Conservation (phyloP, 2,113 vertebrate genomes). For the Stigmatopora argus region DNA sequence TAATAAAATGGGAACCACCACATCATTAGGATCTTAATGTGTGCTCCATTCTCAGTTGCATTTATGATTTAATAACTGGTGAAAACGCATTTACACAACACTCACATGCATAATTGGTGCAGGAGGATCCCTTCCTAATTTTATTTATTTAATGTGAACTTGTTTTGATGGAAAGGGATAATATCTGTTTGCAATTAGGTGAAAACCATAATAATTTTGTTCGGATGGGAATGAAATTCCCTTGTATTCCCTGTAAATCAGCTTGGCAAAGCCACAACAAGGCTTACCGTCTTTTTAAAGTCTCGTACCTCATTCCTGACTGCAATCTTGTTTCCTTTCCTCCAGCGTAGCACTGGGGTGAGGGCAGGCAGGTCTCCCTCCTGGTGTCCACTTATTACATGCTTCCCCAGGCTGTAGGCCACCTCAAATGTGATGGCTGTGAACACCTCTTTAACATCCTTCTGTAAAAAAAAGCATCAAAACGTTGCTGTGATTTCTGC, state of each 20-base stretch:
- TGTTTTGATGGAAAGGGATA: no score
- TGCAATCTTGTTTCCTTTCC: constrained; percentile 86
- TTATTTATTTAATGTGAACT: neutral
- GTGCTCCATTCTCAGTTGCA: constrained; percentile 39
- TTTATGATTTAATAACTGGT: constrained; percentile 22
- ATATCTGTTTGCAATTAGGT: neutral
- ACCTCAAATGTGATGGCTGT: constrained; percentile 89
- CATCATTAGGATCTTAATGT: constrained; percentile 45
- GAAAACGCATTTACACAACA: no score
- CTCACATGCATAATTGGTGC: neutral
- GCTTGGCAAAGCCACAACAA: neutral
- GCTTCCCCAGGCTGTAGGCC: constrained; percentile 81
- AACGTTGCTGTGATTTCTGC: neutral
- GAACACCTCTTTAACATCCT: constrained; percentile 91
- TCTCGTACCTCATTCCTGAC: constrained; percentile 84
- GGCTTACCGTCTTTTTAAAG: neutral
- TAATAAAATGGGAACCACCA: constrained; percentile 47
- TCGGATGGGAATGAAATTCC: neutral
- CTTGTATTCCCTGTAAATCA: neutral
- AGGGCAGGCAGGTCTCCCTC: constrained; percentile 80
- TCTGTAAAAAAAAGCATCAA: constrained; percentile 64
- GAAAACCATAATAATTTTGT: neutral
- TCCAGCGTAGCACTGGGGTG: constrained; percentile 88
- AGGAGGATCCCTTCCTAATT: neutral
- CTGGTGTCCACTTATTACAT: constrained; percentile 59